phyloP scores from a whole-genome alignment of 2,888 invertebrate species.

The Onthophagus sagittarius region DNA sequence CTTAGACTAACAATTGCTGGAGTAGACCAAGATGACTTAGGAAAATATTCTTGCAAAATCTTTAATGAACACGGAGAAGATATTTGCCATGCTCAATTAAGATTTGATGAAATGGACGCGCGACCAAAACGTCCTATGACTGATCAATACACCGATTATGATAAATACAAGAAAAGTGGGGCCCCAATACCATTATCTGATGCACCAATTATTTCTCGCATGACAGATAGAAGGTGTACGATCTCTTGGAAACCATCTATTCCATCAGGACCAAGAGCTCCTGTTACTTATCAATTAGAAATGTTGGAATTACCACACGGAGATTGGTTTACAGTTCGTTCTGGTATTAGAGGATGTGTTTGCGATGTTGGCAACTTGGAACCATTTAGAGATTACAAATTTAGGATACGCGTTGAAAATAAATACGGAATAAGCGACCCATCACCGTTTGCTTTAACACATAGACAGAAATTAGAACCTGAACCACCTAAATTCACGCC shows the following conservation, averaged over 20 bases:
- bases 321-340: constrained; percentile 87
- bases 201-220: constrained; percentile 86
- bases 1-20: constrained; percentile 76
- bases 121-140: constrained; percentile 63
- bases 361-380: constrained; percentile 87
- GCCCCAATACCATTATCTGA: constrained; percentile 86
- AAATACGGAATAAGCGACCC: constrained; percentile 96
- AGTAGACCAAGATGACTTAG: constrained; percentile 76
- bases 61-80: constrained; percentile 83
- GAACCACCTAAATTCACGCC: constrained; percentile 77
- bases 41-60: constrained; percentile 78
- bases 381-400: constrained; percentile 92
- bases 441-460: constrained; percentile 83
- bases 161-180: constrained; percentile 77
- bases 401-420: constrained; percentile 94
- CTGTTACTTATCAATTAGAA: constrained; percentile 93
- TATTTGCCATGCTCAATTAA: constrained; percentile 72
- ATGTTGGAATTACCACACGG: constrained; percentile 89
- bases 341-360: constrained; percentile 81
- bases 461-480: constrained; percentile 73
- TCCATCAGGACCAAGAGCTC: constrained; percentile 76
- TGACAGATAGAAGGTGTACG: constrained; percentile 84
- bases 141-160: constrained; percentile 81
- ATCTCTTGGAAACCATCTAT: constrained; percentile 94
- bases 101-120: constrained; percentile 67